A percentile compares a stretch with the other conserved stretches of the same genome.
Conservation (phyloP, 2,888 invertebrate species). For the Leucophora obtusa region DNA sequence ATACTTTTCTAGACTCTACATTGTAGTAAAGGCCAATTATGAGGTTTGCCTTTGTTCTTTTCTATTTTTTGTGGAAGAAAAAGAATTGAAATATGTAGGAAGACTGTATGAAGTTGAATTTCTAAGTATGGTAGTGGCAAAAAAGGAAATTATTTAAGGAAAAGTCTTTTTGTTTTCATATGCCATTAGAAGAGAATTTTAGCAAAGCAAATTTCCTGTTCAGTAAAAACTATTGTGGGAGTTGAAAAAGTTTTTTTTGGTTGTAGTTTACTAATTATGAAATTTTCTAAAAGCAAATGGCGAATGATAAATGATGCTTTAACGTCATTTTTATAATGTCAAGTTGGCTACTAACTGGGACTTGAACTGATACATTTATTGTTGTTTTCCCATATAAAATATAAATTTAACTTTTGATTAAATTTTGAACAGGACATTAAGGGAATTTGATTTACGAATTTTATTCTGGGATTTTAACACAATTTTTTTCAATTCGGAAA, state of each 20-base stretch:
- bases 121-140: slow-evolving; percentile 36
- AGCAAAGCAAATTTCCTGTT: slow-evolving; percentile 49
- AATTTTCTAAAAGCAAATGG: no score
- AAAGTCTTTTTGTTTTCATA: slow-evolving; percentile 10
- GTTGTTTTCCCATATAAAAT: no score
- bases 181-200: background rate
- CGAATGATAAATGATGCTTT: no score
- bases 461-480: no score
- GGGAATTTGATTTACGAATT: no score
- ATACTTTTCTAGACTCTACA: background rate
- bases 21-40: slow-evolving; percentile 59
- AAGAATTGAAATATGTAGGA: background rate
- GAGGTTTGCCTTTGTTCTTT: slow-evolving; percentile 50
- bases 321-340: no score
- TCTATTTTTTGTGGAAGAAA: background rate
- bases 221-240: slow-evolving; percentile 1
- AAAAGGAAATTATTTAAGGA: slow-evolving; percentile 63
- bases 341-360: no score
- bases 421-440: no score
- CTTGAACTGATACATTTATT: no score
- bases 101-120: background rate
- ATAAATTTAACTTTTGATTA: no score
- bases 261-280: background rate
- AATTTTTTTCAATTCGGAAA: no score
- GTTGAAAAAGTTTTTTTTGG: background rate